Conservation (phyloP, 2,888 invertebrate species). For the Clanis bilineata region DNA sequence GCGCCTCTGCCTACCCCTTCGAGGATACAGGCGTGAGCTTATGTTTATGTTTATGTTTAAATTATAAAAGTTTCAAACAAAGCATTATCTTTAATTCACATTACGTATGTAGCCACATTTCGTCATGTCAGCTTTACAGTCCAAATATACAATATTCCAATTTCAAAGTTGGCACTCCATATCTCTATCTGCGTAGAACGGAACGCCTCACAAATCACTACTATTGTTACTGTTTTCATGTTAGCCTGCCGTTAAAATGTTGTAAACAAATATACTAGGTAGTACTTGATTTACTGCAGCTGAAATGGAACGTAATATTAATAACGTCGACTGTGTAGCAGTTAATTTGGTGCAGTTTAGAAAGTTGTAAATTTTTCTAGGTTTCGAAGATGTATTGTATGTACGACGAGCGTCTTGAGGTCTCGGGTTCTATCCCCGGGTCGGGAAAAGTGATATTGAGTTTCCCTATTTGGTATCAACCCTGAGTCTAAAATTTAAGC, state of each 20-base stretch:
- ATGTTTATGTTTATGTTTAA: too few species aligned
- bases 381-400: background rate
- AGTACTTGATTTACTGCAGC: conserved; percentile 19
- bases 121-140: conserved; percentile 32
- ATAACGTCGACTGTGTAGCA: conserved; percentile 2
- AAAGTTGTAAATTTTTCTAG: background rate
- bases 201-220: conserved; percentile 44
- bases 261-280: conserved; percentile 28
- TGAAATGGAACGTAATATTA: conserved; percentile 24
- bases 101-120: conserved; percentile 11
- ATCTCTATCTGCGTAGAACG: conserved; percentile 17
- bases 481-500: too few species aligned
- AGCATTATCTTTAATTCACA: background rate
- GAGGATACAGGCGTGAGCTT: too few species aligned
- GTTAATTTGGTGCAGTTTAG: background rate
- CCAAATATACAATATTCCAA: conserved; percentile 51
- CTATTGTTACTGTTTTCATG: conserved; percentile 42
- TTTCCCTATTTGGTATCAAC: too few species aligned
- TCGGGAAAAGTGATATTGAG: too few species aligned
- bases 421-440: too few species aligned
- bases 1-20: too few species aligned
- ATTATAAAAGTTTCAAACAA: too few species aligned
- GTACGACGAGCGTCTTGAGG: too few species aligned
- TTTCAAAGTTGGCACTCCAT: conserved; percentile 52
- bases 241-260: conserved; percentile 40